Evolutionary conservation across 1,140 invertebrate genomes (phyloP).

Genomic region (Aethina tumida): DNA sequence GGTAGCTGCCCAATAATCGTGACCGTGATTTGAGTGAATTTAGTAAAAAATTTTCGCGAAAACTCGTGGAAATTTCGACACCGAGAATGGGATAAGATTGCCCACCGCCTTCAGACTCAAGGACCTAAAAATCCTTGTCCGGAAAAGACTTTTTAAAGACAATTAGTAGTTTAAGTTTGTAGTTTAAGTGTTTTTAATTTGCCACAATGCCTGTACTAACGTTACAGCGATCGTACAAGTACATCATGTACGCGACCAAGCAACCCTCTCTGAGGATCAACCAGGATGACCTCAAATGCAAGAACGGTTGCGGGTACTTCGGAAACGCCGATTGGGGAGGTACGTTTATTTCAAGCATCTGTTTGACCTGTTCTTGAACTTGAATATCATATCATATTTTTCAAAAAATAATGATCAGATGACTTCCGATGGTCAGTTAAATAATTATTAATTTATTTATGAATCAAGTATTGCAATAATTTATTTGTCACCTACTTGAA

Average conservation of each 20-base stretch:
- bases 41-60: background rate
- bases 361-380: no score
- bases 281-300: constrained; percentile 83
- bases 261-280: constrained; percentile 67
- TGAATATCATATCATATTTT: no score
- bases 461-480: no score
- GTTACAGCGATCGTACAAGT: constrained; percentile 34
- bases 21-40: background rate
- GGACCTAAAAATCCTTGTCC: background rate
- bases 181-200: constrained; percentile 13
- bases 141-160: background rate
- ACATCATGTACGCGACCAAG: constrained; percentile 59
- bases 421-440: no score
- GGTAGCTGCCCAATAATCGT: constrained; percentile 15
- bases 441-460: no score
- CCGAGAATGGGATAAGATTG: constrained; percentile 4
- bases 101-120: no score
- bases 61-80: no score
- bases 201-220: constrained; percentile 26
- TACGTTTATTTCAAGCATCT: constrained; percentile 22
- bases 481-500: no score
- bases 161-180: constrained; percentile 1
- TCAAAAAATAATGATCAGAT: no score
- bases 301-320: constrained; percentile 92
- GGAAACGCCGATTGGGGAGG: constrained; percentile 92